Evolutionary conservation across 1,140 invertebrate genomes (phyloP).

Genomic region (Nautilus pompilius): DNA sequence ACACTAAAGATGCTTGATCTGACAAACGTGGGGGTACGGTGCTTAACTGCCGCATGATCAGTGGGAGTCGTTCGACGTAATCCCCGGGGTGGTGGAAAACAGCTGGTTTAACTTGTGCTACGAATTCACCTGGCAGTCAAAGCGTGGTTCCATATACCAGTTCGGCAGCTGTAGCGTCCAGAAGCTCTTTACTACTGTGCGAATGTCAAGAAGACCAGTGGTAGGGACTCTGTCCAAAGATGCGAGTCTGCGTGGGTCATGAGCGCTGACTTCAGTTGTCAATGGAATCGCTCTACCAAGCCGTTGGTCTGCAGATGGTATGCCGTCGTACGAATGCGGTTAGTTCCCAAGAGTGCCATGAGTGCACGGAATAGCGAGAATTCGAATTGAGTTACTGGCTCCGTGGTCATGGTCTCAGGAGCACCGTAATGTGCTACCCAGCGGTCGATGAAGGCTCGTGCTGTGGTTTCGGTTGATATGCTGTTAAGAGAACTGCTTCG

Average conservation of each 20-base stretch:
- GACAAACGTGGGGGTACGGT: no score
- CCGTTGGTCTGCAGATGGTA: constrained; percentile 14
- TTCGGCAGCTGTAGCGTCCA: constrained; percentile 3
- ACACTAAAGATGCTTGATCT: no score
- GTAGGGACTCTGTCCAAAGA: neutral
- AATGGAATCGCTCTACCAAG: constrained; percentile 12
- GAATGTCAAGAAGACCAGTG: constrained; percentile 9
- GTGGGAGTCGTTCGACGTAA: constrained; percentile 5
- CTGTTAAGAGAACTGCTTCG: constrained; percentile 54
- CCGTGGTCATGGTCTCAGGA: constrained; percentile 39
- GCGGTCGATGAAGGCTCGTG: constrained; percentile 26
- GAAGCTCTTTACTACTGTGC: constrained; percentile 4
- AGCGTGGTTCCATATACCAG: constrained; percentile 13
- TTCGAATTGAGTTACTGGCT: constrained; percentile 56
- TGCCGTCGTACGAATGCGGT: constrained; percentile 6
- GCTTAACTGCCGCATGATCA: no score
- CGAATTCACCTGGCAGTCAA: neutral
- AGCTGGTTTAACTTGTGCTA: neutral
- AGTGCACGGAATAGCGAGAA: neutral
- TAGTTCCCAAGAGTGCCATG: neutral
- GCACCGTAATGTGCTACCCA: constrained; percentile 50
- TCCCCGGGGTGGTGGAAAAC: no score
- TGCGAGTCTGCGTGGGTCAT: neutral
- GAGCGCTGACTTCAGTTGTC: constrained; percentile 14
- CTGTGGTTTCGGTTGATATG: constrained; percentile 45